Base-by-base conservation (phyloP, 2,113 vertebrate species). In the Myodes glareolus region DNA sequence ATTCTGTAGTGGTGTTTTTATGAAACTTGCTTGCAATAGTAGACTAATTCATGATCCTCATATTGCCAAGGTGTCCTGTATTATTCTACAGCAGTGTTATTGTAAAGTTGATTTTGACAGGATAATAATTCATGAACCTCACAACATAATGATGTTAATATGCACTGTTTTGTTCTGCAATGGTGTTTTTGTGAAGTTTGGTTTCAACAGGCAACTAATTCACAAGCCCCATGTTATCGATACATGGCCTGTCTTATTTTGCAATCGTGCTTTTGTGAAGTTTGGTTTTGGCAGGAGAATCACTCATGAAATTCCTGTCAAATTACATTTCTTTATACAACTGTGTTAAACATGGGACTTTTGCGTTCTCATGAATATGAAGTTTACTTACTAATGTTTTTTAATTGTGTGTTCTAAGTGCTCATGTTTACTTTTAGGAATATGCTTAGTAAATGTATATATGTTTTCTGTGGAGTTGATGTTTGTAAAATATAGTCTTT, bases 351-450 rank as follows among this genome's bases (percentile, higher is more conserved):
- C 98, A 98, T 98, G 97, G 98, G 98, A 98, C 98, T 98, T 99
- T 99, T 98, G 98, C 97, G 98, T 97, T 98, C 97, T 98, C 98
- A 98, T 98, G 98, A 98, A 98, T 98, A 98, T 55, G 95, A 98
- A 98, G 98, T 98, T 99, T 97, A 98, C 98, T 97, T 98, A 91
- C 98, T 98, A 98, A 98, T 96, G 95, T 98, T 98, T 99, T 99
- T 98, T 98, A 99, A 98, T 99, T 99, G 96, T 99, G 98, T 99
- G 98, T 99, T 99, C 97, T 92, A 99, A 99, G 99, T 99, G 99
- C 99, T 99, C 99, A 45, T 87, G 99, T 99, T 99, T 99, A 72
- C 33, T 91, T 94, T 93, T 92, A 92, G 39, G 52, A 90, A 58
- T 96, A 42, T 98, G 98, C 98, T 99, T 99, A 98, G 98, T 99